These are phyloP conservation scores for Strix occidentalis DNA, from an alignment of 2,797 vertebrate species.

Conservation along the genomic window DNA sequence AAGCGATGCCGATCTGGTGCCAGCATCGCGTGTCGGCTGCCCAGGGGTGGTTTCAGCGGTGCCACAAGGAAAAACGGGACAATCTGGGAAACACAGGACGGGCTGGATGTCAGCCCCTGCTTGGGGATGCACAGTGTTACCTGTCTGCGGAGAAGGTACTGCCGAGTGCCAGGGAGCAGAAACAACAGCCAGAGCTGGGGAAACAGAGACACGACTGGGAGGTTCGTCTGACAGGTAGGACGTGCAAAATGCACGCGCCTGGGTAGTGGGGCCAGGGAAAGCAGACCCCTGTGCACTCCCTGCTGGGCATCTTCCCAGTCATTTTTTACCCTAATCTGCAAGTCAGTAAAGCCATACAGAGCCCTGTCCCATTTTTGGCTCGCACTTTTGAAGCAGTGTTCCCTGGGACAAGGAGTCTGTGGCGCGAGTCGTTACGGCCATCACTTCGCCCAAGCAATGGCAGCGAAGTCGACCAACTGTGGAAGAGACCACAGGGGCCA, in stretches of 20 bases:
- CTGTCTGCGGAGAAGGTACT: not conserved
- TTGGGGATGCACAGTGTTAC: fast-evolving
- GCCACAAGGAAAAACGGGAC: not conserved
- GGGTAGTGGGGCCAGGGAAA: not conserved
- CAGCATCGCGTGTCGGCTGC: fast-evolving
- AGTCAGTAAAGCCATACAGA: not conserved
- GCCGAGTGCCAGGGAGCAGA: not conserved
- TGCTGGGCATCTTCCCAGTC: not conserved
- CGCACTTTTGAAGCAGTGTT: not conserved
- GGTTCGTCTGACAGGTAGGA: not conserved
- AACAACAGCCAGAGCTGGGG: not conserved
- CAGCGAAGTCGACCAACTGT: not conserved
- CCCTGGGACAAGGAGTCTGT: not conserved
- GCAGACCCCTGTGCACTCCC: not conserved
- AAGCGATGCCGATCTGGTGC: not conserved
- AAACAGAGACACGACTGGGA: not conserved
- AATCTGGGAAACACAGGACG: fast-evolving
- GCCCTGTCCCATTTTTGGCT: not conserved
- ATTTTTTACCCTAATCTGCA: not conserved
- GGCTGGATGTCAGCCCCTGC: not conserved
- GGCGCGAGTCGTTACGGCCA: not conserved
- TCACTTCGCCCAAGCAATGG: not conserved
- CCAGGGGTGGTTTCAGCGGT: not conserved
- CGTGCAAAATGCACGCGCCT: not conserved
- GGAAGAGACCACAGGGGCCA: not conserved